Percentiles rank a stretch among this genome's conserved stretches.
Conservation (phyloP, 2,113 vertebrate genomes). For the Atherinomorus stipes region DNA sequence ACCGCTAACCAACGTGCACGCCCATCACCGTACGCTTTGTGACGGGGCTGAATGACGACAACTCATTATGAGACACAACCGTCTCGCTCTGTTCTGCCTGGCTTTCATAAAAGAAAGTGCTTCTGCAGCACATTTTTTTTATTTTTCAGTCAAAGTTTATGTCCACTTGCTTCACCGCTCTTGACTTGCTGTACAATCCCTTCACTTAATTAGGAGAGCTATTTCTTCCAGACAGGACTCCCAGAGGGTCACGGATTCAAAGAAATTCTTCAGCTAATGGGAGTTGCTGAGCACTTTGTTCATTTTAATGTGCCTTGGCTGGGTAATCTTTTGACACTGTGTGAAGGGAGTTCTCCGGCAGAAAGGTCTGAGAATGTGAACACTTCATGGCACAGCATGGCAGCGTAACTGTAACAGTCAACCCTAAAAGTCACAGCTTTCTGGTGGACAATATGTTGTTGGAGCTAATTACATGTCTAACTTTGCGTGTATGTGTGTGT, state of each 20-base stretch:
- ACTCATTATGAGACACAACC: conserved; percentile 21
- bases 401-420: conserved; percentile 8
- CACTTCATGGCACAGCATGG: conserved; percentile 15
- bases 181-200: conserved; percentile 45
- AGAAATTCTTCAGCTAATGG: conserved; percentile 69
- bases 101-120: conserved; percentile 67
- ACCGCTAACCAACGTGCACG: conserved; percentile 29
- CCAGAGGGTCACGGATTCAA: conserved; percentile 59
- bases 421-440: conserved; percentile 39
- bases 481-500: neutral
- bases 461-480: conserved; percentile 17
- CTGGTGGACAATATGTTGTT: neutral
- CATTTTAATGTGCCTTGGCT: conserved; percentile 61
- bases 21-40: neutral
- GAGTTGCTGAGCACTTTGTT: conserved; percentile 70
- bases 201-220: conserved; percentile 73
- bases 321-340: conserved; percentile 63
- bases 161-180: conserved; percentile 44
- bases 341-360: conserved; percentile 19
- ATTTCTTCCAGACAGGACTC: conserved; percentile 66
- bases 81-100: neutral
- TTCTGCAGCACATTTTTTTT: conserved; percentile 50
- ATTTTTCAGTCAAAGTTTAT: conserved; percentile 63
- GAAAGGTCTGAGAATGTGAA: conserved; percentile 55
- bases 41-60: conserved; percentile 13